Conservation (phyloP, 2,888 invertebrate genomes). For the Calephelis perditalis region DNA sequence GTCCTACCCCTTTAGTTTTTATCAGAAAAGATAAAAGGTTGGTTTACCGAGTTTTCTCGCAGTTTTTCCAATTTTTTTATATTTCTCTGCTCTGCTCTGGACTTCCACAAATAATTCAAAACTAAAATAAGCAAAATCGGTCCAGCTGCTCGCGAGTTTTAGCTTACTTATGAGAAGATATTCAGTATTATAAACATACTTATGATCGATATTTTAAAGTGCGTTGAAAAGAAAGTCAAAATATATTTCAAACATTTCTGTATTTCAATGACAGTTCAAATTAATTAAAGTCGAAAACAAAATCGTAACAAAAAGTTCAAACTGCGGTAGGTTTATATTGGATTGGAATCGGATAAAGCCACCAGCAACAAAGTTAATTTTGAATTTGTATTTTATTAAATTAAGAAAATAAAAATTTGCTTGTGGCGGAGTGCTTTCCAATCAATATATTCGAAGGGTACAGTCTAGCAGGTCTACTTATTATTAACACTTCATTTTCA, state of each 20-base stretch:
- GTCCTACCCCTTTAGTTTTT: too few species aligned
- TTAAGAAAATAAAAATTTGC: constrained; percentile 39
- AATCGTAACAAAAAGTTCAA: constrained; percentile 59
- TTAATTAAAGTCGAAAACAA: constrained; percentile 73
- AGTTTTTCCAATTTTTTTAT: too few species aligned
- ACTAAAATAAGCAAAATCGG: too few species aligned
- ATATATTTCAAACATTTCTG: constrained; percentile 72
- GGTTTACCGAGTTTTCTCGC: too few species aligned
- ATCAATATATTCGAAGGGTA: constrained; percentile 64
- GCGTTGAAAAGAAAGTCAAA: constrained; percentile 39
- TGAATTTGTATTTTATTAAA: constrained; percentile 40
- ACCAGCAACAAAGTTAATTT: constrained; percentile 38
- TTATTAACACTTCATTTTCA: constrained; percentile 65
- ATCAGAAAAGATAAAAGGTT: too few species aligned
- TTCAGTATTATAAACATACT: too few species aligned
- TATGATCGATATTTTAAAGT: too few species aligned
- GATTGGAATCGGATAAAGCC: constrained; percentile 64
- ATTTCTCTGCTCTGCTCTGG: too few species aligned
- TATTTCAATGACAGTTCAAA: constrained; percentile 71
- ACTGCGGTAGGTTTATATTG: constrained; percentile 61
- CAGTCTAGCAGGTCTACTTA: constrained; percentile 76
- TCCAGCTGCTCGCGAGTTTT: too few species aligned
- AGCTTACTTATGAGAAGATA: too few species aligned
- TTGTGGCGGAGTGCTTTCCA: constrained; percentile 50
- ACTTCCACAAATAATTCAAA: too few species aligned